These are phyloP conservation scores for Pterophyllum scalare DNA, from an alignment of 2,113 vertebrate genomes.

Conservation along the genomic window DNA sequence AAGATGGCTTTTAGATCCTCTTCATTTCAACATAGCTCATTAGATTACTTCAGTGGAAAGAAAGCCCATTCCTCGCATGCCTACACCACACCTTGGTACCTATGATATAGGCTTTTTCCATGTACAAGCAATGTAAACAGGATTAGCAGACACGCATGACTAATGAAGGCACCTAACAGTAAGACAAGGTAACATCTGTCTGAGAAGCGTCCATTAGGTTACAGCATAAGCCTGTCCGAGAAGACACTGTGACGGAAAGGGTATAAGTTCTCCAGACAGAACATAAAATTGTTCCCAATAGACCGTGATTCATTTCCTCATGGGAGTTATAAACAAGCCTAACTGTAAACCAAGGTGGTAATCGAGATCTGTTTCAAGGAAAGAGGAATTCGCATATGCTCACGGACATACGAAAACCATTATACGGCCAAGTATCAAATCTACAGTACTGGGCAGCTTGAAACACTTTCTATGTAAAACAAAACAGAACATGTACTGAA, in stretches of 20 bases:
- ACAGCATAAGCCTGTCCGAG: background rate
- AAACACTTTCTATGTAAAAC: background rate
- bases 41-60: background rate
- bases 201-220: background rate
- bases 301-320: constrained; percentile 5
- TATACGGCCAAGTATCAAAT: background rate
- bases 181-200: background rate
- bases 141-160: constrained; percentile 6
- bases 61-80: background rate
- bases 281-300: background rate
- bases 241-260: background rate
- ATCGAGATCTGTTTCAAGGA: background rate
- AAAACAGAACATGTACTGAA: constrained; percentile 1
- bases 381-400: background rate
- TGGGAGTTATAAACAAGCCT: background rate
- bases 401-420: background rate
- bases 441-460: background rate
- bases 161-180: background rate
- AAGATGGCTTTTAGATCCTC: background rate
- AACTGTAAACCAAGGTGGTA: background rate
- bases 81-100: background rate
- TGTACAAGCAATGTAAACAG: constrained; percentile 4
- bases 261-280: constrained; percentile 9
- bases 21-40: background rate
- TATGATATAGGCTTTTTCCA: background rate